Conservation (phyloP, 2,797 vertebrate genomes). For the Lophotriccus pileatus region DNA sequence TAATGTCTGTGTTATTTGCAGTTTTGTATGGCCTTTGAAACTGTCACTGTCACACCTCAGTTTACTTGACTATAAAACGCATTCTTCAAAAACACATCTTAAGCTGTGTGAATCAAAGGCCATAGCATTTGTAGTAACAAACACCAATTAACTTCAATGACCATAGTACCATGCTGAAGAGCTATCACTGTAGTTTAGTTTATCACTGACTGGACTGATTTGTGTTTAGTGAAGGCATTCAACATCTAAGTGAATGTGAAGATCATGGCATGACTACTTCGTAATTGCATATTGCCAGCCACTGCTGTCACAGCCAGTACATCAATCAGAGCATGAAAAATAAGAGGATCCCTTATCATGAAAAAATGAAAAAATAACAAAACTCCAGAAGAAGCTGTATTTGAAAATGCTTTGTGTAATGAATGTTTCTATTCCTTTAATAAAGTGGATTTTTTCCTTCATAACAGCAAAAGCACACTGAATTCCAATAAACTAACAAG, state of each 20-base stretch:
- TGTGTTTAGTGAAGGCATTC: not conserved
- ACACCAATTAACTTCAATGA: not conserved
- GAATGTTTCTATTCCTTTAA: not conserved
- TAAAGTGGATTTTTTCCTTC: not conserved
- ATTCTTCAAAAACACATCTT: not conserved
- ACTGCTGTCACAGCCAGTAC: not conserved
- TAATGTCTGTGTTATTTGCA: not conserved
- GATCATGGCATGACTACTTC: not conserved
- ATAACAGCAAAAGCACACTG: not conserved
- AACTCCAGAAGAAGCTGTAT: not conserved
- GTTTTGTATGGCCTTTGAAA: not conserved
- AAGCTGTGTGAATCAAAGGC: not conserved
- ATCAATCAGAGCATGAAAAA: not conserved
- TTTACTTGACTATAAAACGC: not conserved
- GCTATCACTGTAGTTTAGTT: not conserved
- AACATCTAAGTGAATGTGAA: not conserved
- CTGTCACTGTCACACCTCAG: accelerated
- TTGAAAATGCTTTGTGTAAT: not conserved
- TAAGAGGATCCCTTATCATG: not conserved
- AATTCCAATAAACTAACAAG: not conserved
- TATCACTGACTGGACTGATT: not conserved
- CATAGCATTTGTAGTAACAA: not conserved
- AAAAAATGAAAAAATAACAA: not conserved
- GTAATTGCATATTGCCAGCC: not conserved
- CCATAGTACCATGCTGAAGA: not conserved